Evolutionary conservation across 2,797 vertebrate genomes (phyloP).

Genomic region (Pangasius djambal): DNA sequence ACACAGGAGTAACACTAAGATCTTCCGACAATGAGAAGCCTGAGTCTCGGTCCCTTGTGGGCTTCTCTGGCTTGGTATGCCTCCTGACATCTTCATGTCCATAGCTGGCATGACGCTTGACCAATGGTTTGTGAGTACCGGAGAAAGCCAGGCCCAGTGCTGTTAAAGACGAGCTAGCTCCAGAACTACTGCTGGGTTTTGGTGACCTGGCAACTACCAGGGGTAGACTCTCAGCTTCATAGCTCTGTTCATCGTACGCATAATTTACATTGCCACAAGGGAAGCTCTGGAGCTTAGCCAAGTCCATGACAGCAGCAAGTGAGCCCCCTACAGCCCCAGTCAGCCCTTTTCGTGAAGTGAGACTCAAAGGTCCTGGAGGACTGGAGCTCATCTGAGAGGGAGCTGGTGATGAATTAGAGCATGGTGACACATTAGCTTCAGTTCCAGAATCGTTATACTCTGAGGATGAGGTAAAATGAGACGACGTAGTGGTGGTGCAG

Average conservation of each 20-base stretch:
- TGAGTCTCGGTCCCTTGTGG: constrained; percentile 84
- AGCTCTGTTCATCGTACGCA: constrained; percentile 84
- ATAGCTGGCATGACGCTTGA: constrained; percentile 83
- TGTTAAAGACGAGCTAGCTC: constrained; percentile 54
- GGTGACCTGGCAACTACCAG: constrained; percentile 66
- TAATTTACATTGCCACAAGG: constrained; percentile 90
- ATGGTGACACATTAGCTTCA: constrained; percentile 67
- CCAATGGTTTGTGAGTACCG: constrained; percentile 70
- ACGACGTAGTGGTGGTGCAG: constrained; percentile 46
- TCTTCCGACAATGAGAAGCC: constrained; percentile 91
- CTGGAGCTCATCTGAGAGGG: constrained; percentile 68
- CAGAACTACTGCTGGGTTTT: constrained; percentile 60
- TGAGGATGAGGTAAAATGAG: constrained; percentile 54
- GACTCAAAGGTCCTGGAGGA: constrained; percentile 61
- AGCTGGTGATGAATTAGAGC: constrained; percentile 63
- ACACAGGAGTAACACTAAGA: constrained; percentile 85
- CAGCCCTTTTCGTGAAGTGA: constrained; percentile 58
- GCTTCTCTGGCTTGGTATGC: constrained; percentile 80
- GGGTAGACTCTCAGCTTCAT: constrained; percentile 73
- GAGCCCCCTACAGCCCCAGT: constrained; percentile 49
- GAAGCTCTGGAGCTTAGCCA: constrained; percentile 87
- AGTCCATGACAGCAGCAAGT: constrained; percentile 70
- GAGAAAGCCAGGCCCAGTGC: constrained; percentile 60
- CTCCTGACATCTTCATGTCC: constrained; percentile 80
- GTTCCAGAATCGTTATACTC: constrained; percentile 73